Base-by-base conservation (phyloP, 2,888 invertebrate genomes). In the Agriopis leucophaearia region DNA sequence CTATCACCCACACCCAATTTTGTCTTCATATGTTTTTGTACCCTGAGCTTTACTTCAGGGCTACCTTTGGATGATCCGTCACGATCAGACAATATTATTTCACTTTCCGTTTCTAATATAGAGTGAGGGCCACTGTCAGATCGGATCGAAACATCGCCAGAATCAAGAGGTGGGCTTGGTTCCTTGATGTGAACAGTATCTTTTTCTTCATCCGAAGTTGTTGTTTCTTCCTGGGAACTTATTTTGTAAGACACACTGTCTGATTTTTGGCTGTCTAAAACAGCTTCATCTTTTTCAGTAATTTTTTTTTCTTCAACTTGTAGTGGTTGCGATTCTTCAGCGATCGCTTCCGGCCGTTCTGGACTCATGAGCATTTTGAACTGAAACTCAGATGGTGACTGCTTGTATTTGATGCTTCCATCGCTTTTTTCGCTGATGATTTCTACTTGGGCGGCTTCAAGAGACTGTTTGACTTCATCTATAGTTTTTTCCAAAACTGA, bases 341-440 rank as follows among this genome's bases (percentile, higher is more conserved):
- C 95, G 52, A 95, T 95, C 16, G 94, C 94, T 86, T 95, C 95
- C 16, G 95, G 95, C 74, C 88, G 86, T 40, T 94, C 94, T 1
- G 94, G 94, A 72, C 94, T 94, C 44, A 94, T 92, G 42, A 95
- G 84, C 27, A 95, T 87, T 85, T 95, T 96, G 64, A 96, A 96
- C 80, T 96, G 96, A 79, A 96, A 96, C 83, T 96, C 96, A 1
- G 96, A 96, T 5, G 96, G 96, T 0, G 96, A 96, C 75, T 96
- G 96, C 78, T 96, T 96, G 74, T 95, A 95, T 81, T 95, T 95
- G 58, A 95, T 95, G 72, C 95, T 96, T 9, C 96, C 95, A 73
- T 96, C 95, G 78, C 89, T 94, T 83, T 95, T 95, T 71, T 95
- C 94, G 79, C 95, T 96, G 64, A 96, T 96, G 8, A 96, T 94